These are phyloP conservation scores for Drosophila neutralis DNA, from an alignment of 2,888 invertebrate species.

Conservation along the genomic window DNA sequence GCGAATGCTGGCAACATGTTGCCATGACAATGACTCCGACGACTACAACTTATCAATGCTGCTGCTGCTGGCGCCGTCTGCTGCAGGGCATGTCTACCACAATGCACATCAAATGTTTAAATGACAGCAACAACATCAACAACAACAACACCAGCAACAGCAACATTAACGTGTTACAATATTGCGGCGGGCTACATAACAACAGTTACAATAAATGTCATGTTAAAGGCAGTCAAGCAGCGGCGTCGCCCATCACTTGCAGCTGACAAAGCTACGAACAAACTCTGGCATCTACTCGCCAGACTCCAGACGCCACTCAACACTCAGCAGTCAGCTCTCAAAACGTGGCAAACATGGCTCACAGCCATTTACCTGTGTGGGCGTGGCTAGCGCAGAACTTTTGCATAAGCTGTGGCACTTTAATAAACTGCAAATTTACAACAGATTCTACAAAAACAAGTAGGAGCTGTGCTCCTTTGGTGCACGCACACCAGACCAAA, in stretches of 20 bases:
- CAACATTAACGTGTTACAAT: constrained; percentile 57
- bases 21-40: constrained; percentile 77
- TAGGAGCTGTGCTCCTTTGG: not conserved
- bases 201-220: constrained; percentile 83
- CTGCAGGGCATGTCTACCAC: constrained; percentile 65
- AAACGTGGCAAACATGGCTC: constrained; percentile 57
- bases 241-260: constrained; percentile 68
- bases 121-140: constrained; percentile 59
- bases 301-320: constrained; percentile 43
- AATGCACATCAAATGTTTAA: constrained; percentile 79
- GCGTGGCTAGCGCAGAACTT: constrained; percentile 58
- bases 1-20: constrained; percentile 70
- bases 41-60: constrained; percentile 44
- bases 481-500: not conserved
- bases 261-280: constrained; percentile 38
- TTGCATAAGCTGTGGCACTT: constrained; percentile 56
- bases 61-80: constrained; percentile 58
- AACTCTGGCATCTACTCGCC: constrained; percentile 25
- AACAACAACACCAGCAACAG: constrained; percentile 41
- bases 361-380: constrained; percentile 66
- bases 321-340: constrained; percentile 30
- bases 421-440: constrained; percentile 39
- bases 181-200: constrained; percentile 28
- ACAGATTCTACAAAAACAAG: constrained; percentile 13
- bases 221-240: constrained; percentile 74